Evolutionary conservation across 1,140 invertebrate species (phyloP).

Genomic region (Chlorops oryzae): DNA sequence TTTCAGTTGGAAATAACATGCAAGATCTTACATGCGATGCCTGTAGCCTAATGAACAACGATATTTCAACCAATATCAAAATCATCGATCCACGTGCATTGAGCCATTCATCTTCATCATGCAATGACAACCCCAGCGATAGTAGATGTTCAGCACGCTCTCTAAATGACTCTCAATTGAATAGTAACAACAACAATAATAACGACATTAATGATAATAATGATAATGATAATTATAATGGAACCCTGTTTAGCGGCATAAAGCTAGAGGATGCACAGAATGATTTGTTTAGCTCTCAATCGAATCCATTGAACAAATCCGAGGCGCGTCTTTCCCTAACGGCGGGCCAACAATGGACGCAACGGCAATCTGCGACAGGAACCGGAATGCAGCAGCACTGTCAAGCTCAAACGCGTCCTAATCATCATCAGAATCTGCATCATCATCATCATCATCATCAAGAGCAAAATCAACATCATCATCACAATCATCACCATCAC

Average conservation of each 20-base stretch:
- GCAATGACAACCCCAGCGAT: background rate
- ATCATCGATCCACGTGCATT: slow-evolving; percentile 13
- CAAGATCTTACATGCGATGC: slow-evolving; percentile 20
- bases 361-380: background rate
- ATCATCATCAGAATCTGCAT: slow-evolving; percentile 9
- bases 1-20: slow-evolving; percentile 20
- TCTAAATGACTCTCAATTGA: background rate
- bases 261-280: slow-evolving; percentile 27
- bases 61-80: background rate
- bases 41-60: slow-evolving; percentile 14
- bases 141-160: background rate
- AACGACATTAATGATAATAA: background rate
- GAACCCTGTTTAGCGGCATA: slow-evolving; percentile 18
- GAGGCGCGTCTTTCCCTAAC: no score
- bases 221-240: slow-evolving; percentile 6
- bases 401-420: slow-evolving; percentile 20
- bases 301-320: no score
- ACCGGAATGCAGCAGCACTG: background rate
- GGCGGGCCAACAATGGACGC: no score
- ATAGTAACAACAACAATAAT: background rate
- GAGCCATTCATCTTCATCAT: background rate
- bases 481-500: slow-evolving; percentile 1
- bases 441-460: slow-evolving; percentile 25
- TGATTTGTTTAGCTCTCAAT: no score
- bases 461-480: background rate